These are phyloP conservation scores for Trichechus manatus DNA, from an alignment of 2,113 vertebrate genomes.

Conservation along the genomic window DNA sequence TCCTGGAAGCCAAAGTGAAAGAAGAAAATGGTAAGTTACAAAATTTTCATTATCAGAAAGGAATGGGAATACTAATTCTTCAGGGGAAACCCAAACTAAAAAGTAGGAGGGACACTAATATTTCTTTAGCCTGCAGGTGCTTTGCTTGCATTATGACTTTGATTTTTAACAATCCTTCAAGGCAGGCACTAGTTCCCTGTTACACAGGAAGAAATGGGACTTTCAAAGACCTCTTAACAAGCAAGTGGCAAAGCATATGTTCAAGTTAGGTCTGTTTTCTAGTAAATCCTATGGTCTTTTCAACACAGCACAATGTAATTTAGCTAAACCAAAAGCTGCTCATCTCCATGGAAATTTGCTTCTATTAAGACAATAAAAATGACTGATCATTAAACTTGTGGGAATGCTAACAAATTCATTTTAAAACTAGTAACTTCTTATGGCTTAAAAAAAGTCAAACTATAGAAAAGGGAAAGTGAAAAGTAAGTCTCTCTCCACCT, in stretches of 20 bases:
- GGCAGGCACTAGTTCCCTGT: not conserved
- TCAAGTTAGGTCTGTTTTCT: not conserved
- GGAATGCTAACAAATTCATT: constrained; percentile 13
- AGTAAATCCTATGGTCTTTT: not conserved
- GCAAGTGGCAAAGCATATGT: not conserved
- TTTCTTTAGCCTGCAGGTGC: not conserved
- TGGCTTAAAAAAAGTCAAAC: not conserved
- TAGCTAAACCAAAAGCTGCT: not conserved
- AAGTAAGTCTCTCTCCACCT: not conserved
- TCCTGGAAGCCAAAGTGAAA: not conserved
- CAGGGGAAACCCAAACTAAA: not conserved
- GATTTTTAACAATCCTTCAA: not conserved
- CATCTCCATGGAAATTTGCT: not conserved
- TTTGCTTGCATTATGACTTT: not conserved
- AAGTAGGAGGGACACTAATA: not conserved
- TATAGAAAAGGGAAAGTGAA: not conserved
- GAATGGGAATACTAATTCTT: not conserved
- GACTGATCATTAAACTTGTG: not conserved
- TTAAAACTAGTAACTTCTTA: not conserved
- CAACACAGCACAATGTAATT: not conserved
- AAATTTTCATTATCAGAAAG: not conserved
- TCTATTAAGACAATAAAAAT: not conserved
- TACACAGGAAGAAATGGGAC: not conserved
- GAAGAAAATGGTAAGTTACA: not conserved
- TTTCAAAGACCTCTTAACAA: not conserved